Percentiles rank a stretch among this genome's conserved stretches.
phyloP scores from a whole-genome alignment of 2,113 vertebrate genomes.

The Crotalus viridis region DNA sequence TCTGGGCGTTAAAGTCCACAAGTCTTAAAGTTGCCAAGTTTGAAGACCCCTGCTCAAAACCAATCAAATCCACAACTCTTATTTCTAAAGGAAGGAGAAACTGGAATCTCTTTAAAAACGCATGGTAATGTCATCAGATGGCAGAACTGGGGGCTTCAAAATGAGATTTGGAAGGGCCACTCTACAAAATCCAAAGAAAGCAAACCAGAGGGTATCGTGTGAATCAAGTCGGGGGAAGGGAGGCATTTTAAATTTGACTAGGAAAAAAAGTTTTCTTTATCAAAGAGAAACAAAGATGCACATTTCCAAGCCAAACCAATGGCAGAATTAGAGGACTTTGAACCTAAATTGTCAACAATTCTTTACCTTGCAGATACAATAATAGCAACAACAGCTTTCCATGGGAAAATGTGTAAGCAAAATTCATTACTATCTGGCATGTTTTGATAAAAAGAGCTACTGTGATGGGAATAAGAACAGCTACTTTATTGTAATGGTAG shows the following conservation, averaged over 20 bases:
- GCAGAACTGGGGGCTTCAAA: neutral
- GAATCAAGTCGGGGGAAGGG: neutral
- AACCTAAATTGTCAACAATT: slow-evolving; percentile 16
- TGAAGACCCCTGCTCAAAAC: neutral
- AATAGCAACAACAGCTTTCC: slow-evolving; percentile 32
- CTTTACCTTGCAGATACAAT: slow-evolving; percentile 29
- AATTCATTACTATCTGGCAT: slow-evolving; percentile 51
- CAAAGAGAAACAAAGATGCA: neutral
- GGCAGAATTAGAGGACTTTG: neutral
- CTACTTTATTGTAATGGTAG: slow-evolving; percentile 18
- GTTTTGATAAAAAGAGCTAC: slow-evolving; percentile 53
- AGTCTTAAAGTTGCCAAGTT: no score
- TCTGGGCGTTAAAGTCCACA: no score
- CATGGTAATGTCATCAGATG: neutral
- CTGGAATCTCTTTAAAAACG: neutral
- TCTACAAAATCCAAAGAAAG: neutral
- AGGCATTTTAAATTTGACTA: neutral
- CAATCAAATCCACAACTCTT: neutral
- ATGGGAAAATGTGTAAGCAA: slow-evolving; percentile 48
- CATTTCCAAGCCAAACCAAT: neutral
- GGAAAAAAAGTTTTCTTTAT: neutral
- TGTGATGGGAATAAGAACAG: neutral
- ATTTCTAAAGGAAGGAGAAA: no score
- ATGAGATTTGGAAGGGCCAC: neutral
- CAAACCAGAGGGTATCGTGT: neutral